Evolutionary conservation across 2,113 vertebrate species (phyloP).

Genomic region (Nymphicus hollandicus): DNA sequence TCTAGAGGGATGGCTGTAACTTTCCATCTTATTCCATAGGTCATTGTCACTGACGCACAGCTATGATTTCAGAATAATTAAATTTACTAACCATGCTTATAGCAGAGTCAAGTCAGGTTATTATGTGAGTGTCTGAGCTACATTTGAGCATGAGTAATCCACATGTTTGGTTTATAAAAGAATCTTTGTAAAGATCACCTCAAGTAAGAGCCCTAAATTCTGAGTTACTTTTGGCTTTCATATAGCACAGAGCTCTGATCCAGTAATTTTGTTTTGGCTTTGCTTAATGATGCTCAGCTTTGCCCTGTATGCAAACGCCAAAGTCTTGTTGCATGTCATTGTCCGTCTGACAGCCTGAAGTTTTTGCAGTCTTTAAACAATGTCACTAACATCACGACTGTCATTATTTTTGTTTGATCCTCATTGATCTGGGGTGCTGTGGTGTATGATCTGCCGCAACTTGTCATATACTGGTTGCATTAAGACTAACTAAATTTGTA

Average conservation of each 20-base stretch:
- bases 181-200: neutral
- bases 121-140: neutral
- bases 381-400: neutral
- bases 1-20: neutral
- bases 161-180: neutral
- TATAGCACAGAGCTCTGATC: neutral
- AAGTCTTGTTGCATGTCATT: neutral
- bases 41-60: neutral
- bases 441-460: neutral
- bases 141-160: neutral
- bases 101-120: neutral
- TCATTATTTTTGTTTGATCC: neutral
- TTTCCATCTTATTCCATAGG: neutral
- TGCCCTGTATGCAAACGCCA: fast-evolving
- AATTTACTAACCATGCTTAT: neutral
- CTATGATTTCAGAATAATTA: neutral
- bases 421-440: neutral
- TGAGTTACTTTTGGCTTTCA: neutral
- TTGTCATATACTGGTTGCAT: neutral
- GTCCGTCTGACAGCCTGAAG: neutral
- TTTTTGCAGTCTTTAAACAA: neutral
- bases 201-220: neutral
- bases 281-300: neutral
- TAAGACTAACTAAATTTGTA: neutral
- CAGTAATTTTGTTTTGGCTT: neutral